Percentiles rank a stretch among this genome's conserved stretches.
Evolutionary conservation across 2,888 invertebrate species (phyloP).

Genomic region (Drosophila formosana): DNA sequence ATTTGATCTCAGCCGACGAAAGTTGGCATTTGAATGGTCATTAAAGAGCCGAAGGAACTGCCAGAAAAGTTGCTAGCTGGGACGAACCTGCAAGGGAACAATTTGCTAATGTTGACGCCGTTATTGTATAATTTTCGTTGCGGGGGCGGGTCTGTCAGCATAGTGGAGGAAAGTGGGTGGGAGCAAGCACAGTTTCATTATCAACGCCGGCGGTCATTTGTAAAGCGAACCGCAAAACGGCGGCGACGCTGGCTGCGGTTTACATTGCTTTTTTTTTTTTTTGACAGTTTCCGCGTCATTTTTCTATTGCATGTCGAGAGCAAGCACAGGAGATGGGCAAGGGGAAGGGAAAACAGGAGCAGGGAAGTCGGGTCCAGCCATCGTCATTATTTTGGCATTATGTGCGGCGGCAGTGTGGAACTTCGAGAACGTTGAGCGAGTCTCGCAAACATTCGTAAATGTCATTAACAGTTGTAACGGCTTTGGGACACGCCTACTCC

Average conservation of each 20-base stretch:
- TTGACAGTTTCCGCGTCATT: conserved; percentile 77
- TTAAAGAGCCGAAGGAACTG: conserved; percentile 44
- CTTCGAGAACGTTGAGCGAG: conserved; percentile 38
- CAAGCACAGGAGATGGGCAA: neutral
- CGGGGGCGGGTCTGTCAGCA: conserved; percentile 38
- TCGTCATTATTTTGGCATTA: conserved; percentile 79
- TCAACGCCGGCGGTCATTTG: conserved; percentile 70
- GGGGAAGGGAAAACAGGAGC: neutral
- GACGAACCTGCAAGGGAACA: conserved; percentile 50
- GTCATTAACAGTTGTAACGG: conserved; percentile 81
- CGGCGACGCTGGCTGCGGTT: conserved; percentile 48
- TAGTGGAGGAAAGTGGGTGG: neutral
- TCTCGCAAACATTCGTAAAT: conserved; percentile 78
- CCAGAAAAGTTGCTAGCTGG: conserved; percentile 26
- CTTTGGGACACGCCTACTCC: conserved; percentile 61
- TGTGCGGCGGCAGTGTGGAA: conserved; percentile 43
- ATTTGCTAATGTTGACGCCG: conserved; percentile 80
- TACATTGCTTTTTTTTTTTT: conserved; percentile 36
- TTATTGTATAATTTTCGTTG: conserved; percentile 71
- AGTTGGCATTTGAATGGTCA: conserved; percentile 46
- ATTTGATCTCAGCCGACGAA: conserved; percentile 14
- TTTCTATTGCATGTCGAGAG: conserved; percentile 60
- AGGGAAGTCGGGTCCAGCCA: conserved; percentile 35
- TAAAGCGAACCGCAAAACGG: conserved; percentile 72
- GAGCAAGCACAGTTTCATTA: conserved; percentile 48